Conservation (phyloP, 2,797 vertebrate genomes). For the Onychomys torridus region DNA sequence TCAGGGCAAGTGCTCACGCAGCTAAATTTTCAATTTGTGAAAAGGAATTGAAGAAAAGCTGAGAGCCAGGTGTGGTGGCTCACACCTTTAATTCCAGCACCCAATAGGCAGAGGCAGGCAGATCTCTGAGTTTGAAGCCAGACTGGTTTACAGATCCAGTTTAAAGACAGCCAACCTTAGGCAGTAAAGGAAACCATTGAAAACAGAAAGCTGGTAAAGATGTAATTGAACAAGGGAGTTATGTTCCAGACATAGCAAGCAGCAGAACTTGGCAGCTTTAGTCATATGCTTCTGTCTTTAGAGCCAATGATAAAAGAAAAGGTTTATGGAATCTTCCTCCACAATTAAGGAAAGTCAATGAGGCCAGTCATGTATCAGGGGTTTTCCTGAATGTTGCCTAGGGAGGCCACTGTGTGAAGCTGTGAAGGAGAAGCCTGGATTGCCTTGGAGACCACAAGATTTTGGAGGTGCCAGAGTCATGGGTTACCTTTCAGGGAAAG, state of each 20-base stretch:
- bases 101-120: not conserved
- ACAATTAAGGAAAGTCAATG: not conserved
- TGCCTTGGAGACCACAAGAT: not conserved
- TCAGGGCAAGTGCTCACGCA: not conserved
- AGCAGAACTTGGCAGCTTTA: not conserved
- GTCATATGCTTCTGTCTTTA: not conserved
- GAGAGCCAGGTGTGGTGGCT: not conserved
- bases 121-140: not conserved
- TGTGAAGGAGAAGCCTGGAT: not conserved
- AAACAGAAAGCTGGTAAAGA: not conserved
- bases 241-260: not conserved
- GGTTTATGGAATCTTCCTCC: not conserved
- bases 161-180: not conserved
- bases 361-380: not conserved
- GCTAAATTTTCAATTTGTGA: not conserved
- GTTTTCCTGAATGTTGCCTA: not conserved
- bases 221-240: not conserved
- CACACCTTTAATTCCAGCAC: not conserved
- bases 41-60: not conserved
- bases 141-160: not conserved
- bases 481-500: not conserved
- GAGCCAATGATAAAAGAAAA: not conserved
- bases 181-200: not conserved
- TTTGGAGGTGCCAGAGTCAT: not conserved
- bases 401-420: not conserved